Evolutionary conservation across 1,140 invertebrate species (phyloP).

Genomic region (Trissolcus basalis): DNA sequence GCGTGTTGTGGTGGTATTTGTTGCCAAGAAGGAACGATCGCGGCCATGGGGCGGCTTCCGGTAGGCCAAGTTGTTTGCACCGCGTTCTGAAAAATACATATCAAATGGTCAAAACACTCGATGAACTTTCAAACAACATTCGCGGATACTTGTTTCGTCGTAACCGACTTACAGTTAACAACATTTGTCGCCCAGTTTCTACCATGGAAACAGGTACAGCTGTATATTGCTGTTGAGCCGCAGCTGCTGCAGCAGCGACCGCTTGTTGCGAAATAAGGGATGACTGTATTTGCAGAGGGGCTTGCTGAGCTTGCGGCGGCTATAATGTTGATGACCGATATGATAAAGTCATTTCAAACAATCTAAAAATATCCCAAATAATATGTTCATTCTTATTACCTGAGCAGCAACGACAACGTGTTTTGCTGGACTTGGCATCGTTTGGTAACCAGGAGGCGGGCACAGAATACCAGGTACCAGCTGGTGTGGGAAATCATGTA

Average conservation of each 20-base stretch:
- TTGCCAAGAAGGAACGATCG: constrained; percentile 92
- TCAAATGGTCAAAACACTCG: too few relatives aligned
- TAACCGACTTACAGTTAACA: constrained; percentile 77
- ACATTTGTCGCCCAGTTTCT: constrained; percentile 84
- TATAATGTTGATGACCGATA: constrained; percentile 16
- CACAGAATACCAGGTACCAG: constrained; percentile 94
- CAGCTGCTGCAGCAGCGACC: constrained; percentile 76
- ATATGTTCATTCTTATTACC: constrained; percentile 51
- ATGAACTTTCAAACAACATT: too few relatives aligned
- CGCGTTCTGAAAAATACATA: constrained; percentile 79
- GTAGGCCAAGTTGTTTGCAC: constrained; percentile 89
- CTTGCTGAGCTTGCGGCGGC: constrained; percentile 74
- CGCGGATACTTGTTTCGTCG: too few relatives aligned
- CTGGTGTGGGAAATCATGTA: constrained; percentile 86
- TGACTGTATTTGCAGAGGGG: constrained; percentile 81
- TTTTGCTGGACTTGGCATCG: constrained; percentile 89
- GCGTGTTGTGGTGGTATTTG: constrained; percentile 84
- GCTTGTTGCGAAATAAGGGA: constrained; percentile 83
- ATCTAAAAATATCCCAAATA: too few relatives aligned
- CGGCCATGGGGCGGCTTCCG: constrained; percentile 86
- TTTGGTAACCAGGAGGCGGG: constrained; percentile 88
- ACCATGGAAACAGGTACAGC: constrained; percentile 92
- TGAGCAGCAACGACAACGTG: constrained; percentile 88
- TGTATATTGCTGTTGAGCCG: constrained; percentile 87
- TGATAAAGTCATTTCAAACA: too few relatives aligned